Conservation (phyloP, 2,888 invertebrate genomes). For the Brachyopa scutellaris region DNA sequence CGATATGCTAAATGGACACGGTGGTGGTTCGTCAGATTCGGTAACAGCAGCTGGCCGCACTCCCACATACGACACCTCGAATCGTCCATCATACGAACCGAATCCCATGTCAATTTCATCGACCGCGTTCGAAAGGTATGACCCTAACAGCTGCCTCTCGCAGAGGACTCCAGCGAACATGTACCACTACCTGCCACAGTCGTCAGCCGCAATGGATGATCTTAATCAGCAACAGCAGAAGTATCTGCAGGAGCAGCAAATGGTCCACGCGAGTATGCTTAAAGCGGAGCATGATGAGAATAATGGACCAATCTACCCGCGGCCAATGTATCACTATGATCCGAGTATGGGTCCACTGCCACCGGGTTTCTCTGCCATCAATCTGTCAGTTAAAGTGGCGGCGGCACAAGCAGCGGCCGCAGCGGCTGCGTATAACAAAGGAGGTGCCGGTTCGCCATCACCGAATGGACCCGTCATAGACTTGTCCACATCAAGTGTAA, state of each 20-base stretch:
- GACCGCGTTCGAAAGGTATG: slow-evolving; percentile 86
- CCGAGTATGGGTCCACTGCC: slow-evolving; percentile 87
- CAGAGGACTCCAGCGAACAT: slow-evolving; percentile 83
- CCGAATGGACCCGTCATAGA: slow-evolving; percentile 88
- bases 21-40: slow-evolving; percentile 53
- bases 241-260: slow-evolving; percentile 84
- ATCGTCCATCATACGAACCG: slow-evolving; percentile 75
- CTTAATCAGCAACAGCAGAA: slow-evolving; percentile 84
- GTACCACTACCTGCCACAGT: slow-evolving; percentile 84
- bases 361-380: slow-evolving; percentile 91
- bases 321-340: slow-evolving; percentile 93
- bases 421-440: slow-evolving; percentile 78
- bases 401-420: slow-evolving; percentile 81
- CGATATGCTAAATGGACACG: slow-evolving; percentile 74
- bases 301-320: slow-evolving; percentile 89
- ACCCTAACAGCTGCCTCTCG: slow-evolving; percentile 82
- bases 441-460: slow-evolving; percentile 84
- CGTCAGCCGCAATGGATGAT: slow-evolving; percentile 83
- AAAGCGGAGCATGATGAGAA: slow-evolving; percentile 89
- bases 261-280: slow-evolving; percentile 82
- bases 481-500: slow-evolving; percentile 92
- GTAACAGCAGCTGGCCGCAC: slow-evolving; percentile 62
- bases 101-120: slow-evolving; percentile 76
- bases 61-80: slow-evolving; percentile 73
- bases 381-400: slow-evolving; percentile 91